Percentiles rank a stretch among this genome's conserved stretches.
These are phyloP conservation scores for Dicrostonyx torquatus DNA, from an alignment of 2,797 vertebrate genomes.

Conservation along the genomic window DNA sequence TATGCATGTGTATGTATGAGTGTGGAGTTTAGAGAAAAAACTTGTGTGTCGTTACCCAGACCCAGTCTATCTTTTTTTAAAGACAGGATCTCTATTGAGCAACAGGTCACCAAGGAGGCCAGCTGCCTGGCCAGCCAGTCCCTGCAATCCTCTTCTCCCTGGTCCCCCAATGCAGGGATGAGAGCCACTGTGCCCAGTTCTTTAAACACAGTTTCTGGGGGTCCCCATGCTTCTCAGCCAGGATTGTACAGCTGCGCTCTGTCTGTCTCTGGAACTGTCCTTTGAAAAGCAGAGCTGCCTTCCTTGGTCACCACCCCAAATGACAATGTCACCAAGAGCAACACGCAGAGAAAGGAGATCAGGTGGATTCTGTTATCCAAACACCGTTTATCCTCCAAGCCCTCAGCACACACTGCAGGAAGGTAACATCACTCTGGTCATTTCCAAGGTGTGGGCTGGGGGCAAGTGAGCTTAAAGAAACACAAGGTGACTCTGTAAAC, in stretches of 20 bases:
- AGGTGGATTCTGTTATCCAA: neutral
- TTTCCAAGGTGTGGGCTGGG: neutral
- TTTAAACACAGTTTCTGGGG: neutral
- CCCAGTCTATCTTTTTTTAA: too few species aligned
- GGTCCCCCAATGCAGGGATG: neutral
- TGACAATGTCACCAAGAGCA: neutral
- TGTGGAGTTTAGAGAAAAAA: neutral
- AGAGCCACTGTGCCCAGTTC: neutral
- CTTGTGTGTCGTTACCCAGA: neutral
- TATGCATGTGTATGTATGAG: neutral
- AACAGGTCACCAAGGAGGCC: neutral
- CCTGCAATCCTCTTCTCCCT: neutral
- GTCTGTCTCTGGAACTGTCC: neutral
- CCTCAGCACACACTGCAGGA: neutral
- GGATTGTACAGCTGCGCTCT: neutral
- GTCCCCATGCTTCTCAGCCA: neutral
- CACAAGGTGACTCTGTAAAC: neutral
- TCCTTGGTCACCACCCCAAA: too few species aligned
- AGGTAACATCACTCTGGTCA: neutral
- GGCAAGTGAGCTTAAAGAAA: neutral
- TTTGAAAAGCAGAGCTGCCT: neutral
- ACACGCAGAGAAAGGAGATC: fast-evolving
- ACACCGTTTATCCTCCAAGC: neutral
- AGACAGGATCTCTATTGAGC: neutral
- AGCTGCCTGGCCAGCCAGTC: neutral